Conservation (phyloP, 2,113 vertebrate genomes). For the Siphamia tubifer region DNA sequence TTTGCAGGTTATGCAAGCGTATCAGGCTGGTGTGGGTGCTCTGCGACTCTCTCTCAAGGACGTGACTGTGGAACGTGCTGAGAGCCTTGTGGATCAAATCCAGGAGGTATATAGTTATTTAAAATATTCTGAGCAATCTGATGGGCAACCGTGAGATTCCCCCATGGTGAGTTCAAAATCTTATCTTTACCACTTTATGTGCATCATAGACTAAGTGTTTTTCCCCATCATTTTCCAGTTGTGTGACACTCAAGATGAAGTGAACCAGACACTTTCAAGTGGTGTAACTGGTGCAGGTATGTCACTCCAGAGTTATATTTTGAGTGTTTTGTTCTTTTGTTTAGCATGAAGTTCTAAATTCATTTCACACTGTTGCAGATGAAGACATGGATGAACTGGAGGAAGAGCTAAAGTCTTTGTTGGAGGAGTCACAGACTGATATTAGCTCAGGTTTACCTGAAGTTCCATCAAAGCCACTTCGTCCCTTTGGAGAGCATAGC, state of each 20-base stretch:
- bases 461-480: conserved; percentile 61
- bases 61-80: conserved; percentile 89
- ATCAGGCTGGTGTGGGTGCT: conserved; percentile 91
- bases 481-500: conserved; percentile 53
- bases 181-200: too few relatives aligned
- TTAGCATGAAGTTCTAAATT: background rate
- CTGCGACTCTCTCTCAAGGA: conserved; percentile 91
- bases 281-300: conserved; percentile 83
- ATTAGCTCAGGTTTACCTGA: conserved; percentile 73
- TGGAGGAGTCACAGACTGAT: conserved; percentile 81
- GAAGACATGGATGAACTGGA: conserved; percentile 88
- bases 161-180: too few relatives aligned
- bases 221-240: conserved; percentile 73
- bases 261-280: conserved; percentile 88
- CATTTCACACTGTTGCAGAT: conserved; percentile 62
- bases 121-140: background rate
- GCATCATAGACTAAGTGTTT: background rate
- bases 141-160: too few relatives aligned
- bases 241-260: conserved; percentile 94
- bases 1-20: conserved; percentile 90
- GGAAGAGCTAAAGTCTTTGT: conserved; percentile 87
- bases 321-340: background rate
- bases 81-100: conserved; percentile 96
- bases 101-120: conserved; percentile 84
- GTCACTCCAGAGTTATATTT: background rate